Conservation (phyloP, 2,888 invertebrate species). For the Erynnis tages region DNA sequence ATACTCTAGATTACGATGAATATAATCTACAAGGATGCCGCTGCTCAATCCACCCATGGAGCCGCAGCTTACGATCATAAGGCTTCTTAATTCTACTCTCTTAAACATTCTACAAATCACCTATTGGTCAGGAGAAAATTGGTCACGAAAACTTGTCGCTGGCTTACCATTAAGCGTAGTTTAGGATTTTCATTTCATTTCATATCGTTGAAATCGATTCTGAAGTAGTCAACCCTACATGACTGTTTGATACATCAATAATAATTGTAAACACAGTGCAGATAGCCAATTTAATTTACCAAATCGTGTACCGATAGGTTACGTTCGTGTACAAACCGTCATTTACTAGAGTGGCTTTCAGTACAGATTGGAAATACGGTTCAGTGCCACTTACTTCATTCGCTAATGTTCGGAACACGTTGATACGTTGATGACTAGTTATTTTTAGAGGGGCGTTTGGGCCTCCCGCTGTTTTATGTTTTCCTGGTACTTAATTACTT, state of each 20-base stretch:
- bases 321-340: conserved; percentile 10
- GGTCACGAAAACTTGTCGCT: too few relatives aligned
- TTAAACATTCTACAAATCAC: too few relatives aligned
- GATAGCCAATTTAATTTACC: conserved; percentile 13
- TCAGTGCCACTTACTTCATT: conserved; percentile 10
- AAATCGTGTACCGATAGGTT: conserved; percentile 12
- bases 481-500: conserved; percentile 15
- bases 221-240: too few relatives aligned
- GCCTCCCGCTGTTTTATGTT: conserved; percentile 12
- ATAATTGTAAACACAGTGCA: background rate
- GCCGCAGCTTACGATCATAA: too few relatives aligned
- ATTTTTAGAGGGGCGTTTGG: conserved; percentile 9
- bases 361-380: conserved; percentile 19
- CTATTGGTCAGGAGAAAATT: too few relatives aligned
- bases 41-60: too few relatives aligned
- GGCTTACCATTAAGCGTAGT: too few relatives aligned
- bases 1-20: too few relatives aligned
- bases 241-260: background rate
- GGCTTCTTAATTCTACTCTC: too few relatives aligned
- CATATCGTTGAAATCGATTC: too few relatives aligned
- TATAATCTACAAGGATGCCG: too few relatives aligned
- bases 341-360: conserved; percentile 26
- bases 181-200: too few relatives aligned
- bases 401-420: conserved; percentile 16
- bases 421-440: background rate